These are phyloP conservation scores for Synergus umbraculus DNA, from an alignment of 2,888 invertebrate species.

Conservation along the genomic window DNA sequence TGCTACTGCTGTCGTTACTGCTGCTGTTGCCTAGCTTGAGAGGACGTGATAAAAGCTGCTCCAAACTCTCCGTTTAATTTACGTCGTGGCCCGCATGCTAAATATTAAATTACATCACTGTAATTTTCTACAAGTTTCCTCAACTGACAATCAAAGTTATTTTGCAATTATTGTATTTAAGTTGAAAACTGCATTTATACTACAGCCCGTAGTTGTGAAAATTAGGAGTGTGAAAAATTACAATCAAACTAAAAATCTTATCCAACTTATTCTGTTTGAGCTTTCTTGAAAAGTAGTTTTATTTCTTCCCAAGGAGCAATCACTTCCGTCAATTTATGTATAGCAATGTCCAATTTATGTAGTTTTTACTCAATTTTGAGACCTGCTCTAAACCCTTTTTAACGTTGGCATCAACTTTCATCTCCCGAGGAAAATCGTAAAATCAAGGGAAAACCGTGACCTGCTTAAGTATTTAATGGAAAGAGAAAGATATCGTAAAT, in stretches of 20 bases:
- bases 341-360: too few relatives aligned
- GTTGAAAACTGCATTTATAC: too few relatives aligned
- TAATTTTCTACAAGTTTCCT: conserved; percentile 10
- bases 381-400: not conserved
- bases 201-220: too few relatives aligned
- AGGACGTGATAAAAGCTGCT: conserved; percentile 16
- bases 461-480: conserved; percentile 21
- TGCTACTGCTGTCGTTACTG: not conserved
- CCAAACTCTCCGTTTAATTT: conserved; percentile 4
- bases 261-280: too few relatives aligned
- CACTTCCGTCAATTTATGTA: too few relatives aligned
- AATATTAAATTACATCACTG: conserved; percentile 4
- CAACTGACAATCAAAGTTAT: not conserved
- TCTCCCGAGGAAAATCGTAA: not conserved
- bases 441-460: not conserved
- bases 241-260: too few relatives aligned
- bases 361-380: too few relatives aligned
- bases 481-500: conserved; percentile 23
- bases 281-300: too few relatives aligned
- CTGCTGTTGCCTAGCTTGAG: not conserved
- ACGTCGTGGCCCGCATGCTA: conserved; percentile 1
- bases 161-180: too few relatives aligned
- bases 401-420: not conserved
- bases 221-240: too few relatives aligned
- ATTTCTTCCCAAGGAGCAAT: too few relatives aligned